Evolutionary conservation across 2,113 vertebrate species (phyloP).

Genomic region (Oreochromis aureus): DNA sequence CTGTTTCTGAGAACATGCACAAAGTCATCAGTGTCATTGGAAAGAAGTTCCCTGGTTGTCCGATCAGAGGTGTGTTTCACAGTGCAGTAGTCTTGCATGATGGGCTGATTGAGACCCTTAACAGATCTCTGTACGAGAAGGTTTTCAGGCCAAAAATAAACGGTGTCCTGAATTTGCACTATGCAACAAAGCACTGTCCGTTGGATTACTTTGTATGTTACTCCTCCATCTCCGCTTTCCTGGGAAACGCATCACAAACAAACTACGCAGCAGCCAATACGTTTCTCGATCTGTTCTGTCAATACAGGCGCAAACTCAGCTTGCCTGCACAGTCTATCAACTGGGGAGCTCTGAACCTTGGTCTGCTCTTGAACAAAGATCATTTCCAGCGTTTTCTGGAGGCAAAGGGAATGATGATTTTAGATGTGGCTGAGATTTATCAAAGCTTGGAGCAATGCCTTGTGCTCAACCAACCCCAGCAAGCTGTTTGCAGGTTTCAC

Average conservation of each 20-base stretch:
- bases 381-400: slow-evolving; percentile 71
- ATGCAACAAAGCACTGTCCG: slow-evolving; percentile 66
- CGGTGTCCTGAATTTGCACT: slow-evolving; percentile 80
- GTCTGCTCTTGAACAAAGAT: slow-evolving; percentile 73
- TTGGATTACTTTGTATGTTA: slow-evolving; percentile 87
- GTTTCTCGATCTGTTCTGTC: slow-evolving; percentile 81
- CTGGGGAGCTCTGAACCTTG: slow-evolving; percentile 82
- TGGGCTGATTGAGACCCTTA: slow-evolving; percentile 71
- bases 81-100: slow-evolving; percentile 81
- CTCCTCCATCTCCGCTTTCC: slow-evolving; percentile 80
- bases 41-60: slow-evolving; percentile 58
- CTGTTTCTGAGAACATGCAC: slow-evolving; percentile 53
- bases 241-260: slow-evolving; percentile 77
- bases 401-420: slow-evolving; percentile 74
- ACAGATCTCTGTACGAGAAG: slow-evolving; percentile 73
- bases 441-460: slow-evolving; percentile 74
- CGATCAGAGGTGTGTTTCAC: slow-evolving; percentile 82
- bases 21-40: slow-evolving; percentile 59
- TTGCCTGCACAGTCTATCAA: slow-evolving; percentile 81
- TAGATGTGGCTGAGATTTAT: slow-evolving; percentile 74
- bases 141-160: slow-evolving; percentile 82
- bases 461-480: slow-evolving; percentile 73
- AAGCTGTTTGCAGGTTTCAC: slow-evolving; percentile 73
- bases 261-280: slow-evolving; percentile 85
- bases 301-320: slow-evolving; percentile 76